These are phyloP conservation scores for Orchesella cincta DNA, from an alignment of 1,140 invertebrate genomes.

Conservation along the genomic window DNA sequence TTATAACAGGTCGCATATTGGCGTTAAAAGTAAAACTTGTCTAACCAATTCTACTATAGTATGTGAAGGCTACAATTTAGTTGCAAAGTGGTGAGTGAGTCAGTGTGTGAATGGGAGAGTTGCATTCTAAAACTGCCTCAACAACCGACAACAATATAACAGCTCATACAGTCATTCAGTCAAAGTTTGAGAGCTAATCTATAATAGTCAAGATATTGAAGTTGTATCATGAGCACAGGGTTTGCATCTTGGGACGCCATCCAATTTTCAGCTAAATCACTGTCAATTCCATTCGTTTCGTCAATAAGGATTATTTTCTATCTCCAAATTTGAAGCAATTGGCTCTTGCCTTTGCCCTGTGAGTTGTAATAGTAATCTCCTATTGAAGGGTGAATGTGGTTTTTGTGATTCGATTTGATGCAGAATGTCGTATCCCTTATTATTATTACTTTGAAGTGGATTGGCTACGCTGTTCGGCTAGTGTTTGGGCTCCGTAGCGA, in stretches of 20 bases:
- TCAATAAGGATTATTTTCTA: not conserved
- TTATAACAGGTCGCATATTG: not conserved
- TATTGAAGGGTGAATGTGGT: constrained; percentile 8
- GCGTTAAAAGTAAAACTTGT: not conserved
- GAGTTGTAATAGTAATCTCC: not conserved
- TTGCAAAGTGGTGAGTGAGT: too few relatives aligned
- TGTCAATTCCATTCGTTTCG: not conserved
- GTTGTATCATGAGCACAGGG: not conserved
- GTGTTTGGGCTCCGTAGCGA: not conserved
- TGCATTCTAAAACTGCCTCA: too few relatives aligned
- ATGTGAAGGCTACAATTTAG: too few relatives aligned
- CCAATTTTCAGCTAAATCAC: not conserved
- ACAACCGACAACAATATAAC: too few relatives aligned
- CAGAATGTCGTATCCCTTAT: not conserved
- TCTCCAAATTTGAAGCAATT: not conserved
- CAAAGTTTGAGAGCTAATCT: too few relatives aligned
- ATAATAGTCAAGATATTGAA: not conserved
- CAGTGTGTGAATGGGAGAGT: too few relatives aligned
- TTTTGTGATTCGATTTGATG: constrained; percentile 8
- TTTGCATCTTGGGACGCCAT: not conserved
- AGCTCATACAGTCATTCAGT: too few relatives aligned
- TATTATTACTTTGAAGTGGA: not conserved
- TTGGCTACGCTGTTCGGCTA: not conserved
- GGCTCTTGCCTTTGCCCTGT: not conserved
- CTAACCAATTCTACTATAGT: not conserved